Base-by-base conservation (phyloP, 2,113 vertebrate genomes). In the Thamnophis sirtalis region DNA sequence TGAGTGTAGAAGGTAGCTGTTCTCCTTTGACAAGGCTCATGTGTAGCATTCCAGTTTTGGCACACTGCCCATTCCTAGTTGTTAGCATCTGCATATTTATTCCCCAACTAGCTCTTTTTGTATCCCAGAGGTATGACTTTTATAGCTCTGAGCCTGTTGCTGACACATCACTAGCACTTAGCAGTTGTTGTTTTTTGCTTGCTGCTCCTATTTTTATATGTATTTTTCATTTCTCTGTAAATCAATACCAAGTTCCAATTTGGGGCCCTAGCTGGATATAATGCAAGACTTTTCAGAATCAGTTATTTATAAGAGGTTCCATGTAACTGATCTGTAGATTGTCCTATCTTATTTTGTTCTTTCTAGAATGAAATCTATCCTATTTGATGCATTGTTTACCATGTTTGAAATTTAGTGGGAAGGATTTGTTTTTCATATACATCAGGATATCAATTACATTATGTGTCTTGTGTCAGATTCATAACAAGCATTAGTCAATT, bases 141-240 rank as follows among this genome's bases (percentile, higher is more conserved):
- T 2, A 0, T 56, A 91, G 87, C 93, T 90, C 87, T 73, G 0
- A 85, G 48, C 93, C 63, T 0, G 0, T 80, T 90, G 93, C 94
- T 68, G 93, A 85, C 53, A 38, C 94, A 90, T 63, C 90, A 88
- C 51, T 84, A 87, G 22, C 85, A 58, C 84, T 94, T 51, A 92
- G 84, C 87, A 2, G 50, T 49, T 38, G 91, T 84, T 63, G 56
- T 63, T 68, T 94, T 49, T 89, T 88, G 24, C 94, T 93, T 94
- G 9, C 0, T 94, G 92, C 91, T 28, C 54, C 87, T 80, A 80
- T 80, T 80, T 43, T 80, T 43, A 33, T 53, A 22, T 56, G n/a
- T 56, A 50, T 17, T 54, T 87, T 88, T 80, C 26, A 8, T 11
- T 43, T 0, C 19, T 63, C 7, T 58, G 89, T 96, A 93, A 84